Base-by-base conservation (phyloP, 2,113 vertebrate species). In the Eleginops maclovinus region DNA sequence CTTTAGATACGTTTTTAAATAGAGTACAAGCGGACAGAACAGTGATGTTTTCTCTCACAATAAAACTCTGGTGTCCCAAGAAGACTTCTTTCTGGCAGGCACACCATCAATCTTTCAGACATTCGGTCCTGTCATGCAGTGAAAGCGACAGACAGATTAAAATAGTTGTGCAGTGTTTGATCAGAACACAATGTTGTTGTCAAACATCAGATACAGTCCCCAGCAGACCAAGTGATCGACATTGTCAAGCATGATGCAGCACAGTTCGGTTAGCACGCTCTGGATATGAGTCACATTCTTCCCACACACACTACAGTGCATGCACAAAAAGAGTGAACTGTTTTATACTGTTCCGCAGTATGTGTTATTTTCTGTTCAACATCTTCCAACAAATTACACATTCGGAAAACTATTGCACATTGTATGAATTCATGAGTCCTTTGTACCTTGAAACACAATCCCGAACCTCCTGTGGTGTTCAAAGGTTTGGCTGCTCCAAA, bases 281-380 rank as follows among this genome's bases (percentile, higher is more conserved):
- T 89, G 60, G 76, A 56, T 86, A 89, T 93, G 91, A 93, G 85
- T 93, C 91, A 90, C 26, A 1, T 24, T 78, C 89, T 88, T 90
- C 90, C 89, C 92, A 90, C 85, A 1, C 88, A 85, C 77, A 51
- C 65, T 54, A 83, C 46, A 44, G 14, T 77, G 77, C 72, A 75
- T 71, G 78, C 81, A 83, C 75, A 71, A 64, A 41, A 79, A 78
- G 77, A 55, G 62, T 61, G 55, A 55, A 21, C 60, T 58, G 31
- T 60, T 66, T 63, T 85, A 61, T 55, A 19, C 65, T 59, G 17
- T 22, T 44, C 58, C 67, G 51, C 59, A 36, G 40, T 47, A 16
- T 43, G 66, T 76, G 70, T 58, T 81, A 24, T 73, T 74, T 26
- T 26, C 14, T 71, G 24, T 70, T 78, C 40, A 28, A 54, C 3